Evolutionary conservation across 2,888 invertebrate species (phyloP), one percentile per base, ranked within the genome.

Genomic region (Dynastes hyllus): DNA sequence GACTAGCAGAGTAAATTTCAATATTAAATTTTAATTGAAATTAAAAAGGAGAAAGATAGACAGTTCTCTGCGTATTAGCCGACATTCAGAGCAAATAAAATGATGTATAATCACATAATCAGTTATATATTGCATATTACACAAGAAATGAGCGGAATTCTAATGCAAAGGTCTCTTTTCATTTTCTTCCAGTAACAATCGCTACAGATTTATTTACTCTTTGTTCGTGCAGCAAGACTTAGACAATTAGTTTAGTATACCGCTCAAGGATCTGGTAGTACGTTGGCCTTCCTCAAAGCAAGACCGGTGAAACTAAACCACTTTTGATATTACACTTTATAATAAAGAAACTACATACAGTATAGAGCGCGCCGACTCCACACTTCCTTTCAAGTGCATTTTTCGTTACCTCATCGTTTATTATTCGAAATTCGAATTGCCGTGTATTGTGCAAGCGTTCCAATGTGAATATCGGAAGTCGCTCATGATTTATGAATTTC

Each of bases 241-340:
- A 53, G 32, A 70, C 29, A 70, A 69, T 69, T 69, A 50, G 50
- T 50, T 50, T 45, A 45, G 65, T 69, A 50, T 71, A 58, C 16
- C 45, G 58, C 37, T 73, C 73, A 73, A 58, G 73, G 73, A 73
- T 73, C 45, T 40, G 40, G 40, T 40, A 58, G 73, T 73, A 16
- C 73, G 22, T 37, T 73, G 71, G 40, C 73, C 55, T 73, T 73
- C 73, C 58, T 73, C 37, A 58, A 58, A 73, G 58, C 73, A 73
- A 73, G 32, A 37, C 40, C 51, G 71, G 58, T 73, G 58, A 73
- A 73, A 58, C 73, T 73, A 58, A 16, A 16, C 16, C 55, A 22
- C 58, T 55, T 8, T 73, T 73, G 58, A 40, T 58, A 40, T 73
- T 73, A 73, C 37, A 73, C 55, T 40, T 73, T 73, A 73, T 58